Percentiles rank a stretch among this genome's conserved stretches.
Conservation (phyloP, 1,140 invertebrate species). For the Dendrolimus punctatus region DNA sequence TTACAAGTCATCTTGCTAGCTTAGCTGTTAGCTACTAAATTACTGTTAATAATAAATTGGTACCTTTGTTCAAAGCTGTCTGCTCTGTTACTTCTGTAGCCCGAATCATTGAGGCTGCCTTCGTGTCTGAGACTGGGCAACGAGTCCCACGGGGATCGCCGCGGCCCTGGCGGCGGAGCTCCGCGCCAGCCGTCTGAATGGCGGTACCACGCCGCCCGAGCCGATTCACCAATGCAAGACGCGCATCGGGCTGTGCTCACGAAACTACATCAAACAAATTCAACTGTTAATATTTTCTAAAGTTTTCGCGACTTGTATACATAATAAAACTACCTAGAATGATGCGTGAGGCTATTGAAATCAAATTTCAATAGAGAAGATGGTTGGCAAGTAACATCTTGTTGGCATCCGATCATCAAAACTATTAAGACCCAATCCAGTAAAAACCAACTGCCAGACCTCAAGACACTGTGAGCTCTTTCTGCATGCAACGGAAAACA, state of each 20-base stretch:
- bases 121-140: constrained; percentile 86
- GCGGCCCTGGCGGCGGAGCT: constrained; percentile 75
- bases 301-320: too few relatives aligned
- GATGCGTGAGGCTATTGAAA: too few relatives aligned
- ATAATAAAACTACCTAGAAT: too few relatives aligned
- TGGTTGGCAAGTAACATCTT: too few relatives aligned
- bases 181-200: constrained; percentile 91
- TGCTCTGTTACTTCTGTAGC: constrained; percentile 87
- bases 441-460: too few relatives aligned
- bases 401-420: too few relatives aligned
- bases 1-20: constrained; percentile 7
- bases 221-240: constrained; percentile 88
- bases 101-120: constrained; percentile 86
- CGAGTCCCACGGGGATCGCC: constrained; percentile 88
- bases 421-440: too few relatives aligned
- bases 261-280: constrained; percentile 54
- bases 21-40: constrained; percentile 1
- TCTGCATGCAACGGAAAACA: too few relatives aligned
- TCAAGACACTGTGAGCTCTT: too few relatives aligned
- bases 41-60: constrained; percentile 1
- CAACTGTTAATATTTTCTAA: too few relatives aligned
- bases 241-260: constrained; percentile 79
- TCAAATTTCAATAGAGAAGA: too few relatives aligned
- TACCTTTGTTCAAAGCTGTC: constrained; percentile 90
- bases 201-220: constrained; percentile 88